Conservation (phyloP, 2,113 vertebrate genomes). For the Oncorhynchus clarkii region DNA sequence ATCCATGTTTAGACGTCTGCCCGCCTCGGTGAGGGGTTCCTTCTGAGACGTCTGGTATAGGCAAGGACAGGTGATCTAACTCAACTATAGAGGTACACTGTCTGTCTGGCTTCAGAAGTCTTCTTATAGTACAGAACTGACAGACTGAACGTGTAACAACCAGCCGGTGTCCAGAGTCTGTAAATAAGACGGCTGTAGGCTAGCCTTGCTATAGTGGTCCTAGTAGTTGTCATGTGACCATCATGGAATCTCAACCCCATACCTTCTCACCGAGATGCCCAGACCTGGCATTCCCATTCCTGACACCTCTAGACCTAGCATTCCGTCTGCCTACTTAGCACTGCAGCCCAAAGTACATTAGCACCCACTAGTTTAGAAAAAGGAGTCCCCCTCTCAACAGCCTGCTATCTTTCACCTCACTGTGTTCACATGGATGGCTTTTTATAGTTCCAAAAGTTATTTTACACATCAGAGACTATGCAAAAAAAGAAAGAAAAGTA, state of each 20-base stretch:
- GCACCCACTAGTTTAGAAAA: slow-evolving; percentile 67
- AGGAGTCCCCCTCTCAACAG: slow-evolving; percentile 60
- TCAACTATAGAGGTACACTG: slow-evolving; percentile 16
- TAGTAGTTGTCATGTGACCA: slow-evolving; percentile 35
- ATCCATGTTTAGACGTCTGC: slow-evolving; percentile 35
- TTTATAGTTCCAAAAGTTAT: background rate
- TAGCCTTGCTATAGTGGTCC: slow-evolving; percentile 10
- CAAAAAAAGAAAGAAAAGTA: background rate
- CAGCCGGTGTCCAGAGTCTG: background rate
- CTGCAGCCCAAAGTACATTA: slow-evolving; percentile 66
- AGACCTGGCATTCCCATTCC: slow-evolving; percentile 49
- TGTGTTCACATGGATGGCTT: slow-evolving; percentile 45
- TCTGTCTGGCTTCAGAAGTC: slow-evolving; percentile 11
- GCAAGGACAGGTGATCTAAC: slow-evolving; percentile 48
- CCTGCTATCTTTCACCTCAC: slow-evolving; percentile 52
- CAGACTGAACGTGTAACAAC: background rate
- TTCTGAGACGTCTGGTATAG: slow-evolving; percentile 13
- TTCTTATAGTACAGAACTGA: background rate
- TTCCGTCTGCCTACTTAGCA: slow-evolving; percentile 56
- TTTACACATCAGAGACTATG: background rate
- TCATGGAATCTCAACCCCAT: slow-evolving; percentile 34
- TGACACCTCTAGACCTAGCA: slow-evolving; percentile 55
- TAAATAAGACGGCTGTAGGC: slow-evolving; percentile 47
- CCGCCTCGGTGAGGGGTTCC: background rate
- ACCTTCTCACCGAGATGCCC: slow-evolving; percentile 25